Evolutionary conservation across 2,888 invertebrate species (phyloP).

Genomic region (Microplitis deprimator): DNA sequence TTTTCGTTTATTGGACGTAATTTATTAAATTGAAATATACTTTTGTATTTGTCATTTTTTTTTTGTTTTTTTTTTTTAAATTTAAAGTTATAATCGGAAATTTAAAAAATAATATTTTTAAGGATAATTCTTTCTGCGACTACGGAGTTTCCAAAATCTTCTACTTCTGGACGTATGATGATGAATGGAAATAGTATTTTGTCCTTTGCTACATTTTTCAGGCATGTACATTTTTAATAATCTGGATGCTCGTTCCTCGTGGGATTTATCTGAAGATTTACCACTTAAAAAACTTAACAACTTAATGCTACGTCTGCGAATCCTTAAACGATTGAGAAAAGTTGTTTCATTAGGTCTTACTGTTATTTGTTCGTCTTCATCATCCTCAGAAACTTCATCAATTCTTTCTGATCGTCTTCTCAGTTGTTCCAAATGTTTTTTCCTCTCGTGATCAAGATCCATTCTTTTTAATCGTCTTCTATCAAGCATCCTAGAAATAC

Average conservation of each 20-base stretch:
- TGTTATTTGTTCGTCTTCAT: slow-evolving; percentile 53
- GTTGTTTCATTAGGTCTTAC: slow-evolving; percentile 57
- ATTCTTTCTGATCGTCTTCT: slow-evolving; percentile 60
- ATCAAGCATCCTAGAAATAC: slow-evolving; percentile 28
- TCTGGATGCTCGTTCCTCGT: slow-evolving; percentile 64
- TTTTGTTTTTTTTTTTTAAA: background rate
- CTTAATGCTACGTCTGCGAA: slow-evolving; percentile 63
- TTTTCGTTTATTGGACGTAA: background rate
- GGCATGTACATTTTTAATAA: slow-evolving; percentile 64
- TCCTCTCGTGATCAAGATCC: slow-evolving; percentile 56
- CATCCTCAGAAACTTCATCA: slow-evolving; percentile 52
- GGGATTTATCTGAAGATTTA: slow-evolving; percentile 60
- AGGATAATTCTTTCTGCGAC: slow-evolving; percentile 63
- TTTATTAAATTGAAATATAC: slow-evolving; percentile 1
- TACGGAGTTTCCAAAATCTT: slow-evolving; percentile 68
- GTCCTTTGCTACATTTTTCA: slow-evolving; percentile 58
- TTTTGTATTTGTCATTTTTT: slow-evolving; percentile 4
- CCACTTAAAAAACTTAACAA: slow-evolving; percentile 66
- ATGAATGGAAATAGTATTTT: slow-evolving; percentile 66
- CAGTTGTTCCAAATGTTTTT: slow-evolving; percentile 56
- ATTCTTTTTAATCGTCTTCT: slow-evolving; percentile 48
- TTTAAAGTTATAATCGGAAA: slow-evolving; percentile 1
- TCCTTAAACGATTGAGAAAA: slow-evolving; percentile 60
- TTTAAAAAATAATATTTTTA: slow-evolving; percentile 47
- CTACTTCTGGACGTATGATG: slow-evolving; percentile 67